Evolutionary conservation across 2,888 invertebrate genomes (phyloP).

Genomic region (Pandemis cinnamomeana): DNA sequence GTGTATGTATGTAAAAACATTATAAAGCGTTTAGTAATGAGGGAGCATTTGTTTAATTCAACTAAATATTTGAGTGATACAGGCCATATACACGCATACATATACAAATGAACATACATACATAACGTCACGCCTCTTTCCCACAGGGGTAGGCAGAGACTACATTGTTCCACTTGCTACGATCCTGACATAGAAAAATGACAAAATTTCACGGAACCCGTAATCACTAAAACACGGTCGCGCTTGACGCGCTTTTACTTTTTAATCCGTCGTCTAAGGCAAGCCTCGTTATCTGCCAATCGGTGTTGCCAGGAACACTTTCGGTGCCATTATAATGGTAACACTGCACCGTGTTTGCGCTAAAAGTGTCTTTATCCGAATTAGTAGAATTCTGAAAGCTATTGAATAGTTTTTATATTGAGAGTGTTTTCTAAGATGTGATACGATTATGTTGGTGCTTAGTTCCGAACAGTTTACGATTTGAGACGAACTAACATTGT

Average conservation of each 20-base stretch:
- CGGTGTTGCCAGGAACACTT: slow-evolving; percentile 69
- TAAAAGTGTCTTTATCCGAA: slow-evolving; percentile 42
- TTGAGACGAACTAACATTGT: neutral
- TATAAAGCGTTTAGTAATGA: too few relatives aligned
- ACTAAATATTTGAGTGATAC: too few relatives aligned
- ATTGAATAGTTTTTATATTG: slow-evolving; percentile 1
- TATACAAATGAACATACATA: too few relatives aligned
- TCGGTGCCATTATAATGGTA: slow-evolving; percentile 65
- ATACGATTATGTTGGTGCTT: neutral
- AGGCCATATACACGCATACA: too few relatives aligned
- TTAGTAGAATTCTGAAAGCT: slow-evolving; percentile 39
- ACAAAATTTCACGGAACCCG: slow-evolving; percentile 22
- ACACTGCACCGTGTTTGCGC: slow-evolving; percentile 59
- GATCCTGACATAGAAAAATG: neutral
- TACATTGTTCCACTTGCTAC: too few relatives aligned
- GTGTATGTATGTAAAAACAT: too few relatives aligned
- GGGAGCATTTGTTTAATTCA: too few relatives aligned
- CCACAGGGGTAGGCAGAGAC: too few relatives aligned
- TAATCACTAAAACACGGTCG: neutral
- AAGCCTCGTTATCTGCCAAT: slow-evolving; percentile 54
- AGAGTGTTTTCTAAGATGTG: slow-evolving; percentile 9
- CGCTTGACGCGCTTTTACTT: slow-evolving; percentile 21
- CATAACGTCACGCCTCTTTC: too few relatives aligned
- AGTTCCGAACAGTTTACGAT: neutral
- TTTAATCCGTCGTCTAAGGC: slow-evolving; percentile 18